Evolutionary conservation across 2,113 vertebrate species (phyloP).

Genomic region (Empidonax traillii): DNA sequence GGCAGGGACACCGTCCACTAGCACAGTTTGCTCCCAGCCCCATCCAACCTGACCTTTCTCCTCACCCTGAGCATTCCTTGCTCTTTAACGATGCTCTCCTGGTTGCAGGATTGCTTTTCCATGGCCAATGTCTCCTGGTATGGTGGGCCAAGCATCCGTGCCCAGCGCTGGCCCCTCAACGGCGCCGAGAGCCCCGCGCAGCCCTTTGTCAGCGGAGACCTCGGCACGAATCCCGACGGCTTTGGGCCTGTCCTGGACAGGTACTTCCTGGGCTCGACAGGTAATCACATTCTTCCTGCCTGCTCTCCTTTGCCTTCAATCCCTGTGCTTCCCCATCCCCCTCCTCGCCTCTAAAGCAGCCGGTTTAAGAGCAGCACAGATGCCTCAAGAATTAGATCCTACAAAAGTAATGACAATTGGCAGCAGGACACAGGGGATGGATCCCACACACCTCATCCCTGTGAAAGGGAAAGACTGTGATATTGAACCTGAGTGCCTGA

Average conservation of each 20-base stretch:
- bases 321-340: no score
- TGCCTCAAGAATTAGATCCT: fast-evolving
- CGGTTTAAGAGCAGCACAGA: fast-evolving
- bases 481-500: not conserved
- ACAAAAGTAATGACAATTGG: fast-evolving
- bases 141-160: conserved; percentile 77
- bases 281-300: conserved; percentile 48
- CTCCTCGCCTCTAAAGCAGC: not conserved
- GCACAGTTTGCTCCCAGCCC: not conserved
- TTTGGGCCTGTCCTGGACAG: conserved; percentile 85
- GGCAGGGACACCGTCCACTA: not conserved
- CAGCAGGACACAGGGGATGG: fast-evolving
- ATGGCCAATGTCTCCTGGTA: conserved; percentile 92
- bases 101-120: conserved; percentile 87
- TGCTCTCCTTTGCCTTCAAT: fast-evolving
- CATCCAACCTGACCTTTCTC: not conserved
- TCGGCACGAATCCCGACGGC: conserved; percentile 72
- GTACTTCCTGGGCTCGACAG: conserved; percentile 89
- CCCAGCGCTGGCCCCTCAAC: conserved; percentile 87
- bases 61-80: fast-evolving
- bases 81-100: not conserved
- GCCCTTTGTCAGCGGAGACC: conserved; percentile 78
- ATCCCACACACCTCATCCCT: fast-evolving
- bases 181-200: conserved; percentile 73
- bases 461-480: not conserved